Percentiles rank a stretch among this genome's conserved stretches.
Conservation (phyloP, 1,140 invertebrate genomes). For the Polypedilum vanderplanki region DNA sequence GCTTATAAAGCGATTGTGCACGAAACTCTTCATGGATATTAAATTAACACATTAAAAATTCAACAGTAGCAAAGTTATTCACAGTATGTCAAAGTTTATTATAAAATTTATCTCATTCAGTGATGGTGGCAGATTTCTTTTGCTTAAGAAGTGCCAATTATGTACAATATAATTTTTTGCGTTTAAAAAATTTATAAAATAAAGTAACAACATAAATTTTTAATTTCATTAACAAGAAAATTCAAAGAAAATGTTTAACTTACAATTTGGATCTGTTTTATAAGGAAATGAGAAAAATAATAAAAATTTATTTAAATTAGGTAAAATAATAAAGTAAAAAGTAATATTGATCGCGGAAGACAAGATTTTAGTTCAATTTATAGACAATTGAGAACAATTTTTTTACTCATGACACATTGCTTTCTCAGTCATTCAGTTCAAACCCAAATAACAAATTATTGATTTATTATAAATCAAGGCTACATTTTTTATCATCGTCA, state of each 20-base stretch:
- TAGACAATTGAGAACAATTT: too few species aligned
- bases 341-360: too few species aligned
- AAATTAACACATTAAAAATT: too few species aligned
- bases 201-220: not conserved
- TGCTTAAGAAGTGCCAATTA: not conserved
- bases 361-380: too few species aligned
- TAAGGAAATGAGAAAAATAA: not conserved
- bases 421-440: not conserved
- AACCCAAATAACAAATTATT: not conserved
- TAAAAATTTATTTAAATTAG: not conserved
- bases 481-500: not conserved
- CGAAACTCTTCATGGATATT: too few species aligned
- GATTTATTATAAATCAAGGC: constrained; percentile 7
- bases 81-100: not conserved
- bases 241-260: not conserved
- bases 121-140: not conserved
- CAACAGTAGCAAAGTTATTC: too few species aligned
- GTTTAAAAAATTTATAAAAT: not conserved
- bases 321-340: too few species aligned
- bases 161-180: not conserved
- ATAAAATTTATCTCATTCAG: not conserved
- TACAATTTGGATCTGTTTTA: not conserved
- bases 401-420: not conserved
- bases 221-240: not conserved
- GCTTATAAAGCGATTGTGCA: too few species aligned